These are phyloP conservation scores for Sebastes iracundus DNA, from an alignment of 2,797 vertebrate species.

Conservation along the genomic window DNA sequence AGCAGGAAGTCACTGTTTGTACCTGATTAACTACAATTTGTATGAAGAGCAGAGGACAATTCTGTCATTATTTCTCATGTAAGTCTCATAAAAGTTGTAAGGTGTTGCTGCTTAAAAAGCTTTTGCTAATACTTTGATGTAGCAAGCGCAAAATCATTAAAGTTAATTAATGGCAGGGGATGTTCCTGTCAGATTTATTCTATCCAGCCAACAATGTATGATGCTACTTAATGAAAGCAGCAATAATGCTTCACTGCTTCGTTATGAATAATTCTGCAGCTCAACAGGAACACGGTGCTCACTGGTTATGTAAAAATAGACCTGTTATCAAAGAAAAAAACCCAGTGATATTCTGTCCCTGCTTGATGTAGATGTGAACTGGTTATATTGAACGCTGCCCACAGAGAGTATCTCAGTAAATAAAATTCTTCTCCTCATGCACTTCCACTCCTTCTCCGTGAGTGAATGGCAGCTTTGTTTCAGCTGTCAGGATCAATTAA, in stretches of 20 bases:
- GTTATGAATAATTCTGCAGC: constrained; percentile 39
- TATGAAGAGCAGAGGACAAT: constrained; percentile 1
- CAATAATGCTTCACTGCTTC: constrained; percentile 21
- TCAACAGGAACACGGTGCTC: constrained; percentile 22
- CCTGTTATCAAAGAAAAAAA: constrained; percentile 9
- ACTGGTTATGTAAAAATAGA: constrained; percentile 51
- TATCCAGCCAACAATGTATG: background rate
- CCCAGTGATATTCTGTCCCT: constrained; percentile 22
- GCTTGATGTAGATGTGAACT: constrained; percentile 51
- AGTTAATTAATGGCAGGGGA: constrained; percentile 17
- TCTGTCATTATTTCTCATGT: constrained; percentile 3
- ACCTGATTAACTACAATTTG: constrained; percentile 10
- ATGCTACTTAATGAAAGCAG: constrained; percentile 28
- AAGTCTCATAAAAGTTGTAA: constrained; percentile 9
- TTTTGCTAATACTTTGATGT: background rate
- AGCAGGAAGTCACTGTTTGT: constrained; percentile 5
- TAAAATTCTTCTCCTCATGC: constrained; percentile 54
- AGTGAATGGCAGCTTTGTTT: constrained; percentile 74
- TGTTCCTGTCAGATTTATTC: constrained; percentile 19
- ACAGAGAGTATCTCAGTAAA: constrained; percentile 59
- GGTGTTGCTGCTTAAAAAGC: constrained; percentile 13
- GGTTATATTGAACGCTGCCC: constrained; percentile 36
- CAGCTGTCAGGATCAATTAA: constrained; percentile 67
- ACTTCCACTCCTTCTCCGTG: constrained; percentile 23
- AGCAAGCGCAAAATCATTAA: constrained; percentile 8